Evolutionary conservation across 2,113 vertebrate species (phyloP), one percentile per base, ranked within the genome.

Genomic region (Rhodinocichla rosea): DNA sequence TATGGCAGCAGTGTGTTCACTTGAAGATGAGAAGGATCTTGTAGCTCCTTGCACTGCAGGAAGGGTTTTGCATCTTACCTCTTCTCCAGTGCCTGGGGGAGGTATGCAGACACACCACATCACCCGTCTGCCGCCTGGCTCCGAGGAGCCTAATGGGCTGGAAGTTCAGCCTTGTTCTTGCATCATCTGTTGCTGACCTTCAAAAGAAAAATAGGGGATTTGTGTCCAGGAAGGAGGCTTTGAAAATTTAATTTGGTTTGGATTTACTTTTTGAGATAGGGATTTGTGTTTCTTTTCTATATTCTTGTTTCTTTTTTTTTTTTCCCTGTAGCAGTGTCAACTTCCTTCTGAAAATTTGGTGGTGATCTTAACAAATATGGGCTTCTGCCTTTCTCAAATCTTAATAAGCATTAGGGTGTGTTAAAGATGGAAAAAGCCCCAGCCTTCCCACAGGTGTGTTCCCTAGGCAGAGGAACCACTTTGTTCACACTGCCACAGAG

Each of bases 221-320:
- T 92, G 57, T 53, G 22, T 75, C 62, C 83, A 87, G 70, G 62
- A 95, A 85, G 77, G 27, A 93, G 63, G 67, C 82, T 91, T 95
- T 89, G 90, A 95, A 94, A 87, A 70, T 92, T 88, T 94, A 64
- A 94, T 96, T 94, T 81, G 76, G 30, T 87, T 92, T 94, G 71
- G 86, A 87, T 95, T 95, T 89, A 21, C 68, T 85, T 83, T 77
- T 75, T 89, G 52, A 55, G 56, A 90, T 59, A 44, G 32, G 50
- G 40, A 92, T 95, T 95, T 75, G 9, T 13, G 13, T 30, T 82
- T 87, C 44, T 83, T 90, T 90, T 70, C 14, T 42, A 13, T 79
- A 6, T 11, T 82, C 2, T 23, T 57, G 39, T 12, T 5, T 17
- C 12, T 5, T 15, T 33, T 10, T 30, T 15, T 14, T 28, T 50